These are phyloP conservation scores for Thecophora atra DNA, from an alignment of 2,888 invertebrate species.

Conservation along the genomic window DNA sequence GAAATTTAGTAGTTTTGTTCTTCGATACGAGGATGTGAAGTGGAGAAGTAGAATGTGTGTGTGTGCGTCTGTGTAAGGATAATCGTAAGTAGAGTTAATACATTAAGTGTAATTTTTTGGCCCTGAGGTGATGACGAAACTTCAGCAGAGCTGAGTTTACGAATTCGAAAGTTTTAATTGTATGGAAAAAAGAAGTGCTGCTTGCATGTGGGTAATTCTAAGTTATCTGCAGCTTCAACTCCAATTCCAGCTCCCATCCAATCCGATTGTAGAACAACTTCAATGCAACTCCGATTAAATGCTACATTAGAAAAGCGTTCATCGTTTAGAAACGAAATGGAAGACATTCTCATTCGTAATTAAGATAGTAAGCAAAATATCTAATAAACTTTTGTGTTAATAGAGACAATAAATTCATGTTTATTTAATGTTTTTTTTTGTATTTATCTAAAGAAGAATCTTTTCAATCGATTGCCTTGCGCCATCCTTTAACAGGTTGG, in stretches of 20 bases:
- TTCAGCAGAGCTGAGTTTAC: background rate
- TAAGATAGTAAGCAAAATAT: too few relatives aligned
- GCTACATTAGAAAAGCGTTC: background rate
- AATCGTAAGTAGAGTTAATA: background rate
- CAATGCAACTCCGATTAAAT: slow-evolving; percentile 33
- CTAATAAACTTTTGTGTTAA: too few relatives aligned
- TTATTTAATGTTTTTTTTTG: too few relatives aligned
- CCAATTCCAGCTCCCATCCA: too few relatives aligned
- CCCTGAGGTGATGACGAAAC: background rate
- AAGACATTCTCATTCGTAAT: background rate
- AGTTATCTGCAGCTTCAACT: too few relatives aligned
- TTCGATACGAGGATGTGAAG: background rate
- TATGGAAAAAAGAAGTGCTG: background rate
- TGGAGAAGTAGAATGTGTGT: background rate
- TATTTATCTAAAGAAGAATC: too few relatives aligned
- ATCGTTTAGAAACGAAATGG: too few relatives aligned
- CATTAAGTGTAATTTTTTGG: background rate
- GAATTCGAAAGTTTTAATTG: background rate
- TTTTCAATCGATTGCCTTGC: too few relatives aligned
- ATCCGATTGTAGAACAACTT: too few relatives aligned
- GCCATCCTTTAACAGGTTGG: too few relatives aligned
- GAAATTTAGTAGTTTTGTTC: slow-evolving; percentile 6
- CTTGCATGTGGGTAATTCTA: background rate
- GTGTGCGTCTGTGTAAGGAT: background rate
- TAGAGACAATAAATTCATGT: too few relatives aligned